A percentile compares a stretch with the other conserved stretches of the same genome.
Conservation (phyloP, 2,888 invertebrate genomes). For the Myathropa florea region DNA sequence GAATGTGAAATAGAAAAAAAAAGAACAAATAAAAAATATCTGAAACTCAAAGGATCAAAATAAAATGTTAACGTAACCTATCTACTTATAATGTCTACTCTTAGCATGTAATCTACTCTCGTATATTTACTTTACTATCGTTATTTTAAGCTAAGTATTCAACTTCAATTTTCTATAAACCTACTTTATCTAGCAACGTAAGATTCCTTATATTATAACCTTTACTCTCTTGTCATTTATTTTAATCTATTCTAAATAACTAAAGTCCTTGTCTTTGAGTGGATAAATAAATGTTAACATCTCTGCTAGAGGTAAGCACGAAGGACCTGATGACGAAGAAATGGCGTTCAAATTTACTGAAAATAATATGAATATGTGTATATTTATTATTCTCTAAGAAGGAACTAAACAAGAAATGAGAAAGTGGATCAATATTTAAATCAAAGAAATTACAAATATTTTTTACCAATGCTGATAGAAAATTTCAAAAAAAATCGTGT, state of each 20-base stretch:
- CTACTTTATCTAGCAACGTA: background rate
- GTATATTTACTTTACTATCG: background rate
- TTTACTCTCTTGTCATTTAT: background rate
- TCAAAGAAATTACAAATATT: conserved; percentile 38
- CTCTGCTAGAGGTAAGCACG: background rate
- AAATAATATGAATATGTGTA: conserved; percentile 1
- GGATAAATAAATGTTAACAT: background rate
- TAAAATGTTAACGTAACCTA: conserved; percentile 14
- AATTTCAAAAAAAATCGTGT: background rate
- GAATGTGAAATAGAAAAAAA: background rate
- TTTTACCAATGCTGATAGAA: conserved; percentile 48
- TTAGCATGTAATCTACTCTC: conserved; percentile 7
- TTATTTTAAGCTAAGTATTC: background rate
- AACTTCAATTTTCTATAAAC: background rate
- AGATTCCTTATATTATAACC: background rate
- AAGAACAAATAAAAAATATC: background rate
- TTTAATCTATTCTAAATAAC: background rate
- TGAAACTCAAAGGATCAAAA: conserved; percentile 33
- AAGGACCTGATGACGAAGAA: conserved; percentile 4
- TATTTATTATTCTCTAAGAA: conserved; percentile 2
- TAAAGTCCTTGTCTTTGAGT: background rate
- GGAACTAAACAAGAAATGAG: conserved; percentile 6
- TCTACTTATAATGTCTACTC: conserved; percentile 15
- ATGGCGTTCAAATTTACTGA: conserved; percentile 21
- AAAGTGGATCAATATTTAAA: conserved; percentile 61